Base-by-base conservation (phyloP, 2,888 invertebrate species). In the Acleris emargana region DNA sequence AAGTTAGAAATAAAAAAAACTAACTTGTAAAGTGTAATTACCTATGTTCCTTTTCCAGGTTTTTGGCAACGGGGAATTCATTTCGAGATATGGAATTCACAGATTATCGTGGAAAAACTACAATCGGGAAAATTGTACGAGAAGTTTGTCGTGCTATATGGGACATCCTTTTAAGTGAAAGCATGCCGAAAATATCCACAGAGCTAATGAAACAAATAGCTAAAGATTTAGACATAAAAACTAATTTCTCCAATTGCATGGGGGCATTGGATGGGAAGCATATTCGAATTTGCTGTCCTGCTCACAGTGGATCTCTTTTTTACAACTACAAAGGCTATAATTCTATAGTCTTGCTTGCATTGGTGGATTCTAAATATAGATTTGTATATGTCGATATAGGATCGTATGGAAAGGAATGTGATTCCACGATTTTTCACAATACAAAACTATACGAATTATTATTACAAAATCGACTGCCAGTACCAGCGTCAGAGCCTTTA, bases 41-140 rank as follows among this genome's bases (percentile, higher is more conserved):
- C 2, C 4, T 22, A 3, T 22, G 22, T 22, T 22, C 4, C 4
- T 22, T 43, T 62, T 67, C 22, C 58, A 62, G 66, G 61, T 68
- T 66, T 60, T 63, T 68, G 62, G 66, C 66, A 67, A 63, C 63
- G 20, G 66, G 68, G 28, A 68, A 67, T 43, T 32, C 60, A 53
- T 63, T 66, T 51, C 54, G 52, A 68, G 64, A 68, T 58, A 58
- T 66, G 57, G 57, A 66, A 49, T 64, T 66, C 16, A 59, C 54
- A 55, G 42, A 66, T 61, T 67, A 67, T 67, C 68, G 66, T 50
- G 66, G 68, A 66, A 58, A 59, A 58, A 47, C 32, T 64, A 68
- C 68, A 66, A 66, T 68, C n/a, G 52, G 16, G 2, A 64, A 59
- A 64, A 68, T 62, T 42, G 62, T 68, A 45, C 42, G 62, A 64